These are phyloP conservation scores for Callithrix jacchus DNA, from an alignment of 2,113 vertebrate genomes.

Conservation along the genomic window DNA sequence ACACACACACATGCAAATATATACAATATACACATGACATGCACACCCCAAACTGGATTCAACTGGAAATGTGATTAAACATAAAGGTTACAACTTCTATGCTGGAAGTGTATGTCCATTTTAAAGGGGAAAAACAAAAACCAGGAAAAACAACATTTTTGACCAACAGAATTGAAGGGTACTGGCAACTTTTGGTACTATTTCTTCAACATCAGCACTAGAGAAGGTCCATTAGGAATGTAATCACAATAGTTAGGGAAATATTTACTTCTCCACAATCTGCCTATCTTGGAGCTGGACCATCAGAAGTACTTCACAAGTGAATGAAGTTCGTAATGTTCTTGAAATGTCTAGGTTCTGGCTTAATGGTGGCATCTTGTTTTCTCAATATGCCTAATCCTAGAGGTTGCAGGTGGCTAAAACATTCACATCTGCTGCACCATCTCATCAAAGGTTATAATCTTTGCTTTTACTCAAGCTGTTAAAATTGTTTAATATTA, in stretches of 20 bases:
- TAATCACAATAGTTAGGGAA: background rate
- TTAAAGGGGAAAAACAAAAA: background rate
- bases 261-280: background rate
- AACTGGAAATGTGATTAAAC: background rate
- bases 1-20: background rate
- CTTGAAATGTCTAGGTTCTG: background rate
- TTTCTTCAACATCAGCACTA: background rate
- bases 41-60: background rate
- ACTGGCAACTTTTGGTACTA: background rate
- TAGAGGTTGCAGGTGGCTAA: background rate
- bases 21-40: no score
- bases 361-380: background rate
- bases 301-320: background rate
- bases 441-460: background rate
- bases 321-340: background rate
- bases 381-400: background rate
- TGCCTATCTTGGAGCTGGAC: background rate
- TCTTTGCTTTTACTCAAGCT: background rate
- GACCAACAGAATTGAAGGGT: background rate
- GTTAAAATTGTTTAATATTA: background rate
- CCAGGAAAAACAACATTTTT: background rate
- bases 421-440: background rate
- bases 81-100: background rate
- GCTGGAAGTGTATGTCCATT: background rate
- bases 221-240: background rate